Evolutionary conservation across 2,888 invertebrate genomes (phyloP).

Genomic region (Abrostola tripartita): DNA sequence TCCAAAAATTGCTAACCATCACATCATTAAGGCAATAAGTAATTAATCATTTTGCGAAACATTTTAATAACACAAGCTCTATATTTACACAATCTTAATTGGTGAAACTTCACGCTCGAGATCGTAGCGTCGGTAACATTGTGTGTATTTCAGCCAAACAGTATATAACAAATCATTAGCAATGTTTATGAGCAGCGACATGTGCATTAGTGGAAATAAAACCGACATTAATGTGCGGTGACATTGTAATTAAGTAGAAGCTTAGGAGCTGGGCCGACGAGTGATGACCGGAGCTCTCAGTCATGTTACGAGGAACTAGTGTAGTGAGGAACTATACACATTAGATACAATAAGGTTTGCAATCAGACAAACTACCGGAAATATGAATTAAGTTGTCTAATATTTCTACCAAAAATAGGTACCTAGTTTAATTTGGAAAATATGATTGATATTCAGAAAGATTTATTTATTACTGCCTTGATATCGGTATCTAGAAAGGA

Average conservation of each 20-base stretch:
- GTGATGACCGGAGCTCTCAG: slow-evolving; percentile 22
- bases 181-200: slow-evolving; percentile 25
- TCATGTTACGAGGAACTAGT: not conserved
- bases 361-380: too few species aligned
- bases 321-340: not conserved
- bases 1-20: slow-evolving; percentile 15
- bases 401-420: too few species aligned
- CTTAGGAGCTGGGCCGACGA: slow-evolving; percentile 13
- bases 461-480: slow-evolving; percentile 24
- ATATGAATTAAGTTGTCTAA: too few species aligned
- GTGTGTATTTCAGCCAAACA: slow-evolving; percentile 22
- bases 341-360: not conserved
- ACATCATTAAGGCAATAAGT: slow-evolving; percentile 34
- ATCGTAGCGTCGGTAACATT: slow-evolving; percentile 28
- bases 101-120: slow-evolving; percentile 43
- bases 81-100: slow-evolving; percentile 37
- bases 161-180: slow-evolving; percentile 38
- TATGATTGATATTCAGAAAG: not conserved
- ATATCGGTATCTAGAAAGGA: slow-evolving; percentile 29
- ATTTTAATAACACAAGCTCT: slow-evolving; percentile 19
- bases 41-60: slow-evolving; percentile 37
- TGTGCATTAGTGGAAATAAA: slow-evolving; percentile 44
- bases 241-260: slow-evolving; percentile 36
- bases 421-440: too few species aligned
- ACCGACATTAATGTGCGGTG: slow-evolving; percentile 46